These are phyloP conservation scores for Mirza zaza DNA, from an alignment of 2,113 vertebrate species.

Conservation along the genomic window DNA sequence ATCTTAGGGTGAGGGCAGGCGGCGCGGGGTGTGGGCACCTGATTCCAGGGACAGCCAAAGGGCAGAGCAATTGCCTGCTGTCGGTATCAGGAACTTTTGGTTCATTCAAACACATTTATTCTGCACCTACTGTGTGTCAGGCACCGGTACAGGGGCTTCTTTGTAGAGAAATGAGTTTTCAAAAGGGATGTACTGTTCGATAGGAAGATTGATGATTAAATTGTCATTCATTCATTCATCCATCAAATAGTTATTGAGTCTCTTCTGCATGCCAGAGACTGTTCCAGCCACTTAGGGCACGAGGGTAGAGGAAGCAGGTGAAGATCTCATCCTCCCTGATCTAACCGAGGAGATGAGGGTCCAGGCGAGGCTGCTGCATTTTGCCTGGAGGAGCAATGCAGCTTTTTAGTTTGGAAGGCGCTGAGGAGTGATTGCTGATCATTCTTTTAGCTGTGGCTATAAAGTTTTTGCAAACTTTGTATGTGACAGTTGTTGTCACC, in stretches of 20 bases:
- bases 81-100: not conserved
- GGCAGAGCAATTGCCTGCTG: not conserved
- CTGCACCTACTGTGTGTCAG: not conserved
- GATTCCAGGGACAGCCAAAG: not conserved
- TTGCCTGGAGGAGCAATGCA: not conserved
- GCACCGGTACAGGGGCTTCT: not conserved
- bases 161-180: not conserved
- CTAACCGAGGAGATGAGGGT: not conserved
- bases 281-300: not conserved
- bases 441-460: not conserved
- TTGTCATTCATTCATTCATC: not conserved
- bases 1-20: not conserved
- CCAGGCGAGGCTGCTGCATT: fast-evolving
- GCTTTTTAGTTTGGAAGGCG: not conserved
- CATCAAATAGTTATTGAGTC: not conserved
- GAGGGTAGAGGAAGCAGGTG: not conserved
- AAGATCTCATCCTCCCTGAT: not conserved
- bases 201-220: not conserved
- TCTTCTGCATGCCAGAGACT: not conserved
- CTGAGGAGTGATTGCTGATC: not conserved
- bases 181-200: not conserved
- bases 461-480: not conserved
- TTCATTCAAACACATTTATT: not conserved
- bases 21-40: not conserved
- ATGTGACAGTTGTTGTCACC: not conserved